phyloP scores from a whole-genome alignment of 2,113 vertebrate genomes.

The Ranitomeya variabilis region DNA sequence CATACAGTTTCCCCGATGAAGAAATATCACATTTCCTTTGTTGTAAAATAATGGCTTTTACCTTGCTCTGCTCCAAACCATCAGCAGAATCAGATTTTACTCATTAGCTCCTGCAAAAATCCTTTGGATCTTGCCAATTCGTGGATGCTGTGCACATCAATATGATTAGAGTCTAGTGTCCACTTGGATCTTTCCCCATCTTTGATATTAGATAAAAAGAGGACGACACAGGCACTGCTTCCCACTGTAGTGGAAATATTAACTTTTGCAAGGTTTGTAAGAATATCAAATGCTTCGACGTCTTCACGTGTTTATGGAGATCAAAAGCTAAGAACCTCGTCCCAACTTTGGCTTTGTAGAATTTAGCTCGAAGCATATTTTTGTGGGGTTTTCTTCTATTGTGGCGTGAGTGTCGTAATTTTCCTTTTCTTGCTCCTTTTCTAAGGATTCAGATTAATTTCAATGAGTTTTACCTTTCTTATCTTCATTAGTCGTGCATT shows the following conservation, averaged over 20 bases:
- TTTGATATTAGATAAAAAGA: constrained; percentile 50
- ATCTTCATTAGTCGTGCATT: constrained; percentile 47
- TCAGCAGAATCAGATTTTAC: constrained; percentile 29
- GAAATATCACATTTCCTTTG: constrained; percentile 34
- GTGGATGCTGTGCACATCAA: constrained; percentile 24
- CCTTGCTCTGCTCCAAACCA: constrained; percentile 14
- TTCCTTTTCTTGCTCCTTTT: background rate
- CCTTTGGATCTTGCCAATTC: constrained; percentile 40
- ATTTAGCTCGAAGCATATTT: background rate
- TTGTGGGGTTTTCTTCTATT: constrained; percentile 3
- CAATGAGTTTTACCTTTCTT: constrained; percentile 8
- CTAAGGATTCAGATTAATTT: constrained; percentile 8
- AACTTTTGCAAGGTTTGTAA: constrained; percentile 15
- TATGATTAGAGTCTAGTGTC: constrained; percentile 51
- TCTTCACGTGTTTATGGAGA: constrained; percentile 36
- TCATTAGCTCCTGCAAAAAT: constrained; percentile 38
- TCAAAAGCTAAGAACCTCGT: constrained; percentile 13
- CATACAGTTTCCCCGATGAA: background rate
- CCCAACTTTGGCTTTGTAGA: background rate
- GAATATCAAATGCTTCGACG: constrained; percentile 30
- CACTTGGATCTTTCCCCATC: constrained; percentile 47
- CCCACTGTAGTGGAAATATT: constrained; percentile 24
- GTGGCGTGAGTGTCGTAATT: background rate
- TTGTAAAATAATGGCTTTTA: constrained; percentile 28
- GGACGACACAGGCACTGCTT: constrained; percentile 12